Base-by-base conservation (phyloP, 2,797 vertebrate genomes). In the Sparus aurata region DNA sequence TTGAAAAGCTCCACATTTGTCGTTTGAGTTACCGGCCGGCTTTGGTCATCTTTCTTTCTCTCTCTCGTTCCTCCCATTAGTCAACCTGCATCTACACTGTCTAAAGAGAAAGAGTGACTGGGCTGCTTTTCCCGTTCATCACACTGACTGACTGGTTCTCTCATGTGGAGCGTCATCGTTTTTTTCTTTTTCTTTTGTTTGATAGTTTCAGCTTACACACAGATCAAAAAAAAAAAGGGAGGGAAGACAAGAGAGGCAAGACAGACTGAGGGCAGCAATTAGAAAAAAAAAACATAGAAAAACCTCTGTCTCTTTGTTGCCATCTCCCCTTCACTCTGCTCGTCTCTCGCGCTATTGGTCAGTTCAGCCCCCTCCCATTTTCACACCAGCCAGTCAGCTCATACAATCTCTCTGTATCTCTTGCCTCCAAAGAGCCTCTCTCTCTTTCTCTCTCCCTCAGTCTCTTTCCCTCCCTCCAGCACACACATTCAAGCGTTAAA, bases 321-420 rank as follows among this genome's bases (percentile, higher is more conserved):
- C 80, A 91, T 92, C 93, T 90, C 88, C 38, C 69, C 86, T 85
- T 82, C 81, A 20, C 83, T 87, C 68, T 75, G 86, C 83, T 92
- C 85, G 77, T 86, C 90, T 86, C 73, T 50, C 17, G 68, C 68
- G 18, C 75, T 12, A 94, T 93, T 94, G 93, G 93, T 80, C 76
- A 9, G 54, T 66, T 23, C 16, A 81, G 69, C 83, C 84, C 89
- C 94, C 89, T 89, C 94, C 94, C 87, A 89, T 86, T 90, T 91
- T 76, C 68, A 69, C 74, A 63, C 34, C 81, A 90, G 83, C 94
- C 94, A 93, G 72, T 95, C 80, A 76, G 84, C 85, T 88, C 49
- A 58, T 88, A 88, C 88, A 72, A 84, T 76, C 83, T 90, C 77
- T 81, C 83, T 78, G 73, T 72, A 77, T 90, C 84, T 75, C 86